phyloP scores from a whole-genome alignment of 23 tunicate genomes.

The Botrylloides violaceus region DNA sequence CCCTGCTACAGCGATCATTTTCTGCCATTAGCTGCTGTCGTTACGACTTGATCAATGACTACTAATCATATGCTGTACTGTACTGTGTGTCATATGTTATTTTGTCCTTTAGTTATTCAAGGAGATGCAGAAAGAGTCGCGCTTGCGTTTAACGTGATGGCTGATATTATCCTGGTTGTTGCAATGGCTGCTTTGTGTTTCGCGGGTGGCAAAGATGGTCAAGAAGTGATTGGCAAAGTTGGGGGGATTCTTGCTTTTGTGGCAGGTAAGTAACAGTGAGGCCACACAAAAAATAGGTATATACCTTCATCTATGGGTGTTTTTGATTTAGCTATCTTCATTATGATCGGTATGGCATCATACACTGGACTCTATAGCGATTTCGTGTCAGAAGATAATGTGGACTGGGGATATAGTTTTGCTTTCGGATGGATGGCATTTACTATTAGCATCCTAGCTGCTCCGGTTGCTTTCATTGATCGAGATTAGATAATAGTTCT shows the following conservation, averaged over 20 bases:
- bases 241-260: conserved; percentile 6
- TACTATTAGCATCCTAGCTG: conserved; percentile 1
- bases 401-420: conserved; percentile 16
- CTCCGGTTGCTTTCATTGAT: conserved; percentile 13
- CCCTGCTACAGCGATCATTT: too few species aligned
- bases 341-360: conserved; percentile 10
- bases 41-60: too few species aligned
- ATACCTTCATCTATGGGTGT: too few species aligned
- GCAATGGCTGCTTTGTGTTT: conserved; percentile 6
- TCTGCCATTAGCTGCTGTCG: too few species aligned
- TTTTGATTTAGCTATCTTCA: conserved; percentile 7
- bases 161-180: conserved; percentile 3
- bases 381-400: conserved; percentile 6
- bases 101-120: not conserved
- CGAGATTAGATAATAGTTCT: not conserved
- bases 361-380: not conserved
- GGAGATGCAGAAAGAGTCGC: conserved; percentile 17
- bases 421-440: conserved; percentile 16
- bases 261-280: not conserved
- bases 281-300: too few species aligned
- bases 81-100: too few species aligned
- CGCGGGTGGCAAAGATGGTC: not conserved
- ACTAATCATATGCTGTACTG: too few species aligned
- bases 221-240: conserved; percentile 12
- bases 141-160: conserved; percentile 2